Percentiles rank a stretch among this genome's conserved stretches.
Evolutionary conservation across 1,140 invertebrate genomes (phyloP).

Genomic region (Leptestheria dahalacensis): DNA sequence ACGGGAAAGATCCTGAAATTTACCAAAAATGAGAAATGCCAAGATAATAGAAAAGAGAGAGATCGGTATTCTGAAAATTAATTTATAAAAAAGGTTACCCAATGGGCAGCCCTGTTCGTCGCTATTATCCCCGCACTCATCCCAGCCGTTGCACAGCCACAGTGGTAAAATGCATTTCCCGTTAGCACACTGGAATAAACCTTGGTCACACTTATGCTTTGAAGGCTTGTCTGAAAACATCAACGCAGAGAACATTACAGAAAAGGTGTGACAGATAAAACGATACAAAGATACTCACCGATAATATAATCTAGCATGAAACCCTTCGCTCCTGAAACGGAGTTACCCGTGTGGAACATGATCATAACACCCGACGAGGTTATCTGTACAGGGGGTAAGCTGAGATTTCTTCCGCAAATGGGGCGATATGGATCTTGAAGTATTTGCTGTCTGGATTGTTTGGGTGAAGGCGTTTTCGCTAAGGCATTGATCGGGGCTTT

Average conservation of each 20-base stretch:
- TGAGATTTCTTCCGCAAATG: background rate
- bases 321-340: background rate
- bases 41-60: no score
- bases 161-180: constrained; percentile 12
- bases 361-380: background rate
- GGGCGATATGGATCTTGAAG: background rate
- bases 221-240: background rate
- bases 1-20: background rate
- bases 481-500: background rate
- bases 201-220: constrained; percentile 1
- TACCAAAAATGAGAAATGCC: background rate
- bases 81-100: constrained; percentile 8
- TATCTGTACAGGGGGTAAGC: background rate
- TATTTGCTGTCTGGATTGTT: no score
- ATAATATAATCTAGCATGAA: constrained; percentile 6
- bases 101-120: constrained; percentile 17
- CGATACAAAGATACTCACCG: background rate
- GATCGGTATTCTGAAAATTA: no score
- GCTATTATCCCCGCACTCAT: constrained; percentile 15
- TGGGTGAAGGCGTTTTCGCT: background rate
- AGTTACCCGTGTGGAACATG: background rate
- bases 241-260: no score
- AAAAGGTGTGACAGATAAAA: no score
- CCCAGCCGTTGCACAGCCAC: constrained; percentile 16
- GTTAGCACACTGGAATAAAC: constrained; percentile 13